Conservation (phyloP, 2,797 vertebrate species). For the Knipowitschia caucasica region DNA sequence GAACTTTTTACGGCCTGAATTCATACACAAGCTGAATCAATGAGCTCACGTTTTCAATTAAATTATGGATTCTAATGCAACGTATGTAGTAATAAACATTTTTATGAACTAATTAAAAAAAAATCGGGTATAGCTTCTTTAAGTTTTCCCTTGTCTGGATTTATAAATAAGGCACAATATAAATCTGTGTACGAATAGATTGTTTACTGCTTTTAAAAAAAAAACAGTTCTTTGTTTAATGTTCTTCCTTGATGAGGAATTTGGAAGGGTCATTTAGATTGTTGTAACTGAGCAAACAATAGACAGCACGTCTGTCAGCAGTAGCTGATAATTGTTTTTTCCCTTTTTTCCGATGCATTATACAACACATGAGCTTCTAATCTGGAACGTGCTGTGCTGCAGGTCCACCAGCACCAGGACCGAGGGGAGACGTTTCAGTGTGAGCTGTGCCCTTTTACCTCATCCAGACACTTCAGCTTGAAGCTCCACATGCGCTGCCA, state of each 20-base stretch:
- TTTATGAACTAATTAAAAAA: no score
- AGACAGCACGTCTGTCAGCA: neutral
- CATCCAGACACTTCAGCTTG: constrained; percentile 98
- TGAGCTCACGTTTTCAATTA: no score
- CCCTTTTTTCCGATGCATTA: constrained; percentile 3
- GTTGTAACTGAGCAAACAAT: neutral
- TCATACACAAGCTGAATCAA: no score
- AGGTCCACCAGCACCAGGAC: constrained; percentile 99
- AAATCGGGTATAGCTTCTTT: no score
- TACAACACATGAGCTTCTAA: constrained; percentile 4
- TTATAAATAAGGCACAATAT: no score
- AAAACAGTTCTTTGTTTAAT: neutral
- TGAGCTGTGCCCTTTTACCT: constrained; percentile 98
- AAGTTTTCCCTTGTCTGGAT: no score
- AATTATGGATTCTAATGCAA: no score
- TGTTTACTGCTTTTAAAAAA: neutral
- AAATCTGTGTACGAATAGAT: no score
- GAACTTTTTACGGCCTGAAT: no score
- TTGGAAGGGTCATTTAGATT: neutral
- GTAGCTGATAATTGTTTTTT: neutral
- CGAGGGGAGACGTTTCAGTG: constrained; percentile 98
- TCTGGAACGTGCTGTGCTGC: constrained; percentile 31
- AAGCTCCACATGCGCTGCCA: constrained; percentile 99
- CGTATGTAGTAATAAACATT: no score
- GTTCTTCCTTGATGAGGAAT: neutral